A percentile compares a stretch with the other conserved stretches of the same genome.
These are phyloP conservation scores for Odontesthes bonariensis DNA, from an alignment of 2,113 vertebrate genomes.

Conservation along the genomic window DNA sequence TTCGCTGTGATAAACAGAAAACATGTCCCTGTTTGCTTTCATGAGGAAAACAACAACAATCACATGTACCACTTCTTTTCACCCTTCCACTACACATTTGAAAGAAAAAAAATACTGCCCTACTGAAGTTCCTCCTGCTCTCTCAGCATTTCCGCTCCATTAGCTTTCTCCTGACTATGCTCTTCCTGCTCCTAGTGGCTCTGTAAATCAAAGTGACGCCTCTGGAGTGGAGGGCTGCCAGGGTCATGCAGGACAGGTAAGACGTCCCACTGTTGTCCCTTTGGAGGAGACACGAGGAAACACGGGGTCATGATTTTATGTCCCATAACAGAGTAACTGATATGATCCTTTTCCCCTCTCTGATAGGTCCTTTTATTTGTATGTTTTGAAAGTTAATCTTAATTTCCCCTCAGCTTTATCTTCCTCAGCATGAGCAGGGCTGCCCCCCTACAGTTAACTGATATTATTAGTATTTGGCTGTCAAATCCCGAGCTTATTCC, in stretches of 20 bases:
- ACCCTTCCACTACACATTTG: constrained; percentile 23
- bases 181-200: constrained; percentile 51
- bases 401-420: too few species aligned
- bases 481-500: too few species aligned
- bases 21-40: constrained; percentile 17
- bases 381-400: too few species aligned
- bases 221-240: constrained; percentile 35
- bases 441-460: too few species aligned
- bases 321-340: not conserved
- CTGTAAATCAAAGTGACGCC: constrained; percentile 68
- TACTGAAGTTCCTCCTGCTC: constrained; percentile 49
- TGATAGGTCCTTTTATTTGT: not conserved
- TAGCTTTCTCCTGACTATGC: constrained; percentile 69
- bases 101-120: constrained; percentile 54
- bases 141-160: constrained; percentile 74
- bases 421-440: too few species aligned
- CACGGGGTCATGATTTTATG: constrained; percentile 14
- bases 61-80: constrained; percentile 26
- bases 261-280: constrained; percentile 15
- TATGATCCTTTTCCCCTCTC: not conserved
- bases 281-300: not conserved
- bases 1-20: constrained; percentile 16
- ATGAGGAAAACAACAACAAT: constrained; percentile 28
- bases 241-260: constrained; percentile 55
- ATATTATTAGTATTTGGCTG: too few species aligned